These are phyloP conservation scores for Xestia sexstrigata DNA, from an alignment of 2,888 invertebrate species.

Conservation along the genomic window DNA sequence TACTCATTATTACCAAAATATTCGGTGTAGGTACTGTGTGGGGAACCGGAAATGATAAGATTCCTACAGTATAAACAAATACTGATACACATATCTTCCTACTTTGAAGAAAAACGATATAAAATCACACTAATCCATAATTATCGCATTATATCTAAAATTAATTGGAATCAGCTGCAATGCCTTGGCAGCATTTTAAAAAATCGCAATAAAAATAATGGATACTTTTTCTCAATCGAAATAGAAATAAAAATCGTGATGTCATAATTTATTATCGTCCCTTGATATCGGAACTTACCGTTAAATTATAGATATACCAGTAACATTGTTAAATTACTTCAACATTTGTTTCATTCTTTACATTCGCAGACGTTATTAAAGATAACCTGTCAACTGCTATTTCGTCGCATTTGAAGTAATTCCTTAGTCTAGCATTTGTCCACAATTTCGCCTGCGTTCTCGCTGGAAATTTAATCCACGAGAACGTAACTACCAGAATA, in stretches of 20 bases:
- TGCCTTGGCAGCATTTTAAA: conserved; percentile 21
- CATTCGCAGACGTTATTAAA: conserved; percentile 45
- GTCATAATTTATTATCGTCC: conserved; percentile 28
- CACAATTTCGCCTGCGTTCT: background rate
- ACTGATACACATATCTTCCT: background rate
- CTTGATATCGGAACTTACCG: conserved; percentile 19
- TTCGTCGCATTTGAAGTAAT: conserved; percentile 9
- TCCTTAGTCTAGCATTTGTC: background rate
- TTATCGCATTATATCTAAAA: conserved; percentile 21
- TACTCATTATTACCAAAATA: background rate
- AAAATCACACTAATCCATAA: conserved; percentile 19
- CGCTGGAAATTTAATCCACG: background rate
- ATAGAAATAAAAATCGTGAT: conserved; percentile 30
- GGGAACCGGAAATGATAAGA: conserved; percentile 18
- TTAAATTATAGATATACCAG: conserved; percentile 13
- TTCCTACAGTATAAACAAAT: background rate
- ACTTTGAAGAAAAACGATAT: conserved; percentile 19
- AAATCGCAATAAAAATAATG: conserved; percentile 33
- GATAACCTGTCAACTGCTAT: conserved; percentile 23
- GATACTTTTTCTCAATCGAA: conserved; percentile 5
- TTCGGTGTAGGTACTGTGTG: background rate
- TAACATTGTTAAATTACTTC: conserved; percentile 25
- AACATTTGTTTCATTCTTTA: conserved; percentile 26
- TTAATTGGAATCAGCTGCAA: conserved; percentile 11
- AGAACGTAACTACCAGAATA: background rate